Percentiles rank a stretch among this genome's conserved stretches.
Evolutionary conservation across 2,797 vertebrate genomes (phyloP).

Genomic region (Chromis chromis): DNA sequence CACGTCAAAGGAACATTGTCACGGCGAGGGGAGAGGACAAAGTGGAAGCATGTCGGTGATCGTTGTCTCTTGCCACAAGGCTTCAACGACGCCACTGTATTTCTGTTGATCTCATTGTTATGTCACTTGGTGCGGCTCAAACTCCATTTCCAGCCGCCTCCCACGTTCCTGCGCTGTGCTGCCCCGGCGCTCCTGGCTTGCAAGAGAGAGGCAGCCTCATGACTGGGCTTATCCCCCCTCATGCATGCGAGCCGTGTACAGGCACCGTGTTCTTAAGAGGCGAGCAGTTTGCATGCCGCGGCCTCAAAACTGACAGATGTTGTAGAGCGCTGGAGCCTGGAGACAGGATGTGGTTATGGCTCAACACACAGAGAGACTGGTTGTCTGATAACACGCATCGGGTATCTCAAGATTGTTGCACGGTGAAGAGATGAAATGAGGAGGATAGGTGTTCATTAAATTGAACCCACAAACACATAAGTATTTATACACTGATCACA

Average conservation of each 20-base stretch:
- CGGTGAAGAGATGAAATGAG: not conserved
- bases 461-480: not conserved
- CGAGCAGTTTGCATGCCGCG: slow-evolving; percentile 48
- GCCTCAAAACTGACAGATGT: slow-evolving; percentile 64
- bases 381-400: slow-evolving; percentile 54
- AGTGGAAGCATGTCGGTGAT: slow-evolving; percentile 72
- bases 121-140: slow-evolving; percentile 65
- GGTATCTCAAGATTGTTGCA: slow-evolving; percentile 27
- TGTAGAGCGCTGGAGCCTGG: slow-evolving; percentile 46
- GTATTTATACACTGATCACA: not conserved
- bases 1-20: slow-evolving; percentile 74
- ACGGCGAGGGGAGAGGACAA: slow-evolving; percentile 46
- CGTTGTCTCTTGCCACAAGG: slow-evolving; percentile 51
- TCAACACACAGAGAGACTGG: slow-evolving; percentile 59
- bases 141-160: slow-evolving; percentile 63
- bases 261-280: slow-evolving; percentile 39
- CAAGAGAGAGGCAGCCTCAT: slow-evolving; percentile 56
- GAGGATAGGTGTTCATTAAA: not conserved
- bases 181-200: slow-evolving; percentile 44
- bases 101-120: slow-evolving; percentile 71
- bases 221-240: slow-evolving; percentile 77
- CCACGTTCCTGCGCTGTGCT: slow-evolving; percentile 41
- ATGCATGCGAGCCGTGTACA: slow-evolving; percentile 43
- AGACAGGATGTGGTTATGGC: slow-evolving; percentile 84
- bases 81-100: slow-evolving; percentile 67